phyloP scores from a whole-genome alignment of 2,888 invertebrate species.

The Cetonia aurata region DNA sequence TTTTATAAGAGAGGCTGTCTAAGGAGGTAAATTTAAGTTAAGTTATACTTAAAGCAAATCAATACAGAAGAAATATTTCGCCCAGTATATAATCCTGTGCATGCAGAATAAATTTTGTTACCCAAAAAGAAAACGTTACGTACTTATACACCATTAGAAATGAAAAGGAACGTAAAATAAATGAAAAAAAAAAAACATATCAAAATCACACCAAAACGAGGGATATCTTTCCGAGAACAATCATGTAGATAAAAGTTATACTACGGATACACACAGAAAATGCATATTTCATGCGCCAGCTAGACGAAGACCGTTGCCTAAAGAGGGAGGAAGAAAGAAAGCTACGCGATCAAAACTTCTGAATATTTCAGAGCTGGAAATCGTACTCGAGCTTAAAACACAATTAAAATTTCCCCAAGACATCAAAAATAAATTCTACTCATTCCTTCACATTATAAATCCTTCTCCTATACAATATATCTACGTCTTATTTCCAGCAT shows the following conservation, averaged over 20 bases:
- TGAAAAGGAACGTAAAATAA: too few relatives aligned
- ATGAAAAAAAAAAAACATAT: background rate
- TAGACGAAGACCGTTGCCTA: constrained; percentile 27
- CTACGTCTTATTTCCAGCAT: constrained; percentile 66
- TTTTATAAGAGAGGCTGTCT: too few relatives aligned
- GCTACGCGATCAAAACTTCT: constrained; percentile 47
- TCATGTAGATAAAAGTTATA: constrained; percentile 29
- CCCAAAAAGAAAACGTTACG: too few relatives aligned
- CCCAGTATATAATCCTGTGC: background rate
- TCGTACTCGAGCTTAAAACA: constrained; percentile 53
- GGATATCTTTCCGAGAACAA: constrained; percentile 29
- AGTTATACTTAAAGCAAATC: background rate
- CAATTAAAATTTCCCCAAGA: constrained; percentile 63
- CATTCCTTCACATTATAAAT: constrained; percentile 66
- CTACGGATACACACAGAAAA: constrained; percentile 41
- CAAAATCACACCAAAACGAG: constrained; percentile 25
- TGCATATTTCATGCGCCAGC: constrained; percentile 45
- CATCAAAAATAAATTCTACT: constrained; percentile 65
- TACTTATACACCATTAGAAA: too few relatives aligned
- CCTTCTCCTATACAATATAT: constrained; percentile 67
- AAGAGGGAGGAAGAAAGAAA: constrained; percentile 33
- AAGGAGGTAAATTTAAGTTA: too few relatives aligned
- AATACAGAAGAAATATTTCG: background rate
- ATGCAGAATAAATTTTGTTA: too few relatives aligned
- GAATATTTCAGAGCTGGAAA: constrained; percentile 47